Evolutionary conservation across 2,888 invertebrate species (phyloP).

Genomic region (Helobdella robusta): DNA sequence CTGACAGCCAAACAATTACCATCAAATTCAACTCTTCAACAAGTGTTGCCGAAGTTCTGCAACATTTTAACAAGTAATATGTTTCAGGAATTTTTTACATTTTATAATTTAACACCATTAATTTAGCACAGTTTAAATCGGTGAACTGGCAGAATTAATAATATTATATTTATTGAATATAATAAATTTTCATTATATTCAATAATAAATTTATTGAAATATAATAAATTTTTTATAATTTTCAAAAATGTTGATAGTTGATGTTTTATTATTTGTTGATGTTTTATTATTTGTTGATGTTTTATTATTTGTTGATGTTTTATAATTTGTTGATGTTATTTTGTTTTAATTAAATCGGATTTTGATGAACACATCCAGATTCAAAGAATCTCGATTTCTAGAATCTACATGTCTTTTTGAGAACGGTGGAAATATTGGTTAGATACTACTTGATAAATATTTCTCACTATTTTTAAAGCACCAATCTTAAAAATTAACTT

Average conservation of each 20-base stretch:
- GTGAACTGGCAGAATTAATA: too few relatives aligned
- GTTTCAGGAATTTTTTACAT: too few relatives aligned
- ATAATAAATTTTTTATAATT: too few relatives aligned
- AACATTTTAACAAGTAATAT: conserved; percentile 8
- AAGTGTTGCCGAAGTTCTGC: conserved; percentile 1
- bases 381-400: background rate
- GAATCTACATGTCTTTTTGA: background rate
- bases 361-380: background rate
- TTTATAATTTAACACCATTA: too few relatives aligned
- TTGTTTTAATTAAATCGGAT: background rate
- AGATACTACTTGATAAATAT: background rate
- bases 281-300: background rate
- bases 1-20: background rate
- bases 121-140: too few relatives aligned
- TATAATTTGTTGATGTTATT: background rate
- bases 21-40: background rate
- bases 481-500: background rate
- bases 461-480: background rate
- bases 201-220: too few relatives aligned
- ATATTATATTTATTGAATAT: too few relatives aligned
- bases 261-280: background rate
- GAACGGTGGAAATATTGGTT: background rate
- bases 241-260: background rate
- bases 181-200: too few relatives aligned
- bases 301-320: background rate